Percentiles rank a stretch among this genome's conserved stretches.
Conservation (phyloP, 2,888 invertebrate species). For the Apodemia hepburni region DNA sequence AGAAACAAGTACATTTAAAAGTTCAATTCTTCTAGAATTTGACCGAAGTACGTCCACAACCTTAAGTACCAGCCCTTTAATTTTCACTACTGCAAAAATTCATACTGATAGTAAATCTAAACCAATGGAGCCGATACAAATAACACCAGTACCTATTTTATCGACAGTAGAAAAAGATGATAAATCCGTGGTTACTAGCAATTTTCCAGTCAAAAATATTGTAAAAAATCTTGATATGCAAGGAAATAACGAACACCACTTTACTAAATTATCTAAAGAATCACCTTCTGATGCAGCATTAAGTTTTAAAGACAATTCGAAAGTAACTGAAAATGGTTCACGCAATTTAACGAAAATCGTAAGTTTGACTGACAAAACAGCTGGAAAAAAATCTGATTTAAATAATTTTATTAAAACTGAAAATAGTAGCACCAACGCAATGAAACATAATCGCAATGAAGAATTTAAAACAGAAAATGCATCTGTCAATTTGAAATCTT, state of each 20-base stretch:
- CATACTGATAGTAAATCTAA: conserved; percentile 57
- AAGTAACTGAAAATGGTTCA: neutral
- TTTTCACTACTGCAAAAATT: conserved; percentile 75
- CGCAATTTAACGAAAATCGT: neutral
- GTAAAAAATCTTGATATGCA: neutral
- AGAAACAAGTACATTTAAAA: conserved; percentile 42
- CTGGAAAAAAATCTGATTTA: neutral
- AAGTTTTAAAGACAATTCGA: conserved; percentile 6
- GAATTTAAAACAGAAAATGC: conserved; percentile 19
- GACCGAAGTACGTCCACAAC: conserved; percentile 45
- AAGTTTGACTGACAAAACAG: neutral
- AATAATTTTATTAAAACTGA: neutral
- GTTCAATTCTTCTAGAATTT: conserved; percentile 57
- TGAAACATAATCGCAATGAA: conserved; percentile 13
- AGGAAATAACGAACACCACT: neutral
- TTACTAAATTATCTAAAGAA: conserved; percentile 4
- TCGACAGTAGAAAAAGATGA: conserved; percentile 58
- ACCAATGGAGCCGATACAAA: conserved; percentile 60
- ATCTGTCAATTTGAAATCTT: neutral
- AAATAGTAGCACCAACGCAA: neutral
- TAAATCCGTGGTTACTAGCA: conserved; percentile 33
- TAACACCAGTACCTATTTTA: conserved; percentile 60
- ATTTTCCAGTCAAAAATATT: neutral
- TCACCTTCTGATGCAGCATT: conserved; percentile 15
- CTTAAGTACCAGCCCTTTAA: conserved; percentile 54